These are phyloP conservation scores for Andrena haemorrhoa DNA, from an alignment of 2,888 invertebrate genomes.

Conservation along the genomic window DNA sequence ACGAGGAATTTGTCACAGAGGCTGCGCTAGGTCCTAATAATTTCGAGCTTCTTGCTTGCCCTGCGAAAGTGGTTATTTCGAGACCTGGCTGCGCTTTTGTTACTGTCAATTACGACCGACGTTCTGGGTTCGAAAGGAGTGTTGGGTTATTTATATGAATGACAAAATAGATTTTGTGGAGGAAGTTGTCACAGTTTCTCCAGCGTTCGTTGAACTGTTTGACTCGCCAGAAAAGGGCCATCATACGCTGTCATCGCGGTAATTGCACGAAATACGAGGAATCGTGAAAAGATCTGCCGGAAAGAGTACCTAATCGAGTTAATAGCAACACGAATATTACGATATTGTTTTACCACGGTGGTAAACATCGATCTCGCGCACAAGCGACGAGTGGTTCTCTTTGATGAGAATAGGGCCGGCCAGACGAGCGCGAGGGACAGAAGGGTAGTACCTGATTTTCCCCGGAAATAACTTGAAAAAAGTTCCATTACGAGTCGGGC, in stretches of 20 bases:
- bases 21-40: not conserved
- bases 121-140: not conserved
- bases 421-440: constrained; percentile 27
- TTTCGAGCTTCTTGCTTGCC: not conserved
- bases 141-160: constrained; percentile 28
- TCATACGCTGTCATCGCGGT: not conserved
- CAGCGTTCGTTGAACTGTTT: constrained; percentile 1
- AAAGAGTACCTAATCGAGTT: too few species aligned
- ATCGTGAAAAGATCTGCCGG: too few species aligned
- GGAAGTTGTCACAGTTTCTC: constrained; percentile 21
- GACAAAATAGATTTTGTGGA: constrained; percentile 22
- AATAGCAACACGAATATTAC: not conserved
- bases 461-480: constrained; percentile 75
- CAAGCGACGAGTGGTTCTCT: constrained; percentile 23
- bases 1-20: constrained; percentile 41
- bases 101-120: not conserved
- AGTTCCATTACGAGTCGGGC: constrained; percentile 76
- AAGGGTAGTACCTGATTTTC: constrained; percentile 50
- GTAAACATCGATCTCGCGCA: not conserved
- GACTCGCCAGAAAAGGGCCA: not conserved
- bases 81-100: not conserved
- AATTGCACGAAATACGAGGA: not conserved
- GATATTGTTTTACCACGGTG: not conserved
- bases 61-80: not conserved
- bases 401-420: constrained; percentile 28